These are phyloP conservation scores for Malacoctenus gilli DNA, from an alignment of 2,797 vertebrate genomes.

Conservation along the genomic window DNA sequence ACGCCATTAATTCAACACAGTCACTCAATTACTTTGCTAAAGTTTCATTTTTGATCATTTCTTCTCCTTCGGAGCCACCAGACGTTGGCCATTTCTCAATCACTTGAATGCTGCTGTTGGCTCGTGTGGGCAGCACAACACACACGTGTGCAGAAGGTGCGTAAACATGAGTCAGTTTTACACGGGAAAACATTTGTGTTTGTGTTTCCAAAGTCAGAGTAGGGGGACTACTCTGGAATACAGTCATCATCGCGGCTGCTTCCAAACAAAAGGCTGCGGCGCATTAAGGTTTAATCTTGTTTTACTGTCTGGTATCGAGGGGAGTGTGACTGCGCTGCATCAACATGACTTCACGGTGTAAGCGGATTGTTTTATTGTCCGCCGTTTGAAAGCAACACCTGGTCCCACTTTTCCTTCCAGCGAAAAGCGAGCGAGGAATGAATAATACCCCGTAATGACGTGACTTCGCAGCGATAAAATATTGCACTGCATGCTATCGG, in stretches of 20 bases:
- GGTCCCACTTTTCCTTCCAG: slow-evolving; percentile 48
- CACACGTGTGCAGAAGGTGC: too few relatives aligned
- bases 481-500: slow-evolving; percentile 25
- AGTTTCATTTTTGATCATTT: too few relatives aligned
- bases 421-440: slow-evolving; percentile 13
- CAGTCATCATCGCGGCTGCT: slow-evolving; percentile 11
- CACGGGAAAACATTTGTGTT: too few relatives aligned
- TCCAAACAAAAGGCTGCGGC: slow-evolving; percentile 39
- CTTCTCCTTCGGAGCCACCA: too few relatives aligned
- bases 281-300: slow-evolving; percentile 27
- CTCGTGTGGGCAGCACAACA: too few relatives aligned
- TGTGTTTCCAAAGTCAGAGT: too few relatives aligned
- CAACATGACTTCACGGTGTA: slow-evolving; percentile 44
- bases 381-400: slow-evolving; percentile 56
- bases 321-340: slow-evolving; percentile 1
- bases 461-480: slow-evolving; percentile 22
- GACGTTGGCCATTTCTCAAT: too few relatives aligned
- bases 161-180: too few relatives aligned
- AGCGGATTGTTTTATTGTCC: slow-evolving; percentile 50
- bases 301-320: slow-evolving; percentile 21
- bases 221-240: background rate
- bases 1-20: background rate
- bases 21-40: background rate
- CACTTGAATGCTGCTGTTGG: too few relatives aligned
- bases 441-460: slow-evolving; percentile 25